Base-by-base conservation (phyloP, 2,113 vertebrate genomes). In the Cryptotis parvus region DNA sequence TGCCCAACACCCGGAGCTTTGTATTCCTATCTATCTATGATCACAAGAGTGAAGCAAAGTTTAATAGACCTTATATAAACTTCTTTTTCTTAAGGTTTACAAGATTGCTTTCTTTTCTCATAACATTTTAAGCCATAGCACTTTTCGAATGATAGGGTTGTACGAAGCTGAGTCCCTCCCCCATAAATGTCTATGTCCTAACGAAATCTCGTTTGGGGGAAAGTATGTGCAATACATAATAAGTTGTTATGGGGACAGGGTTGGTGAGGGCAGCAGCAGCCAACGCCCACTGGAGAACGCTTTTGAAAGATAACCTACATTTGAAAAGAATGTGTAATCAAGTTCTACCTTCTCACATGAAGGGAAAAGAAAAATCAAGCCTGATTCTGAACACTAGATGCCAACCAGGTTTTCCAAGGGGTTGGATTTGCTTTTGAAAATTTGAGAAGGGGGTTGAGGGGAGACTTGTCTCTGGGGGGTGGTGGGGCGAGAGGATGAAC, bases 181-280 rank as follows among this genome's bases (percentile, higher is more conserved):
- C 68, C 74, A 90, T 95, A 94, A 93, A 95, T 80, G 80, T 89
- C 87, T 65, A 41, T 76, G 87, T 83, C 68, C 82, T 90, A 95
- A 90, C 92, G 95, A 97, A 95, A 91, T 61, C 93, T 91, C 0
- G 5, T 87, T 93, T 94, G 94, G 85, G 85, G 90, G 83, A 94
- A 97, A 96, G 88, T 90, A 83, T 84, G 82, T 66, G 85, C 55
- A 95, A 95, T 73, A 90, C 79, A 83, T 93, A 94, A 91, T 92
- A 77, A 94, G 72, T 91, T 27, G 78, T 91, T 88, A 37, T 1
- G 24, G 66, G 84, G 68, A 84, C 79, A 58, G 76, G 76, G 76
- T 31, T 0, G 3, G 66, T 7, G 18, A 80, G 76, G 75, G 45
- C 37, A 74, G 49, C 33, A 33, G 75, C 27, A 27, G 76, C 89